Percentiles rank a stretch among this genome's conserved stretches.
Conservation (phyloP, 2,888 invertebrate species). For the Agrochola lychnidis region DNA sequence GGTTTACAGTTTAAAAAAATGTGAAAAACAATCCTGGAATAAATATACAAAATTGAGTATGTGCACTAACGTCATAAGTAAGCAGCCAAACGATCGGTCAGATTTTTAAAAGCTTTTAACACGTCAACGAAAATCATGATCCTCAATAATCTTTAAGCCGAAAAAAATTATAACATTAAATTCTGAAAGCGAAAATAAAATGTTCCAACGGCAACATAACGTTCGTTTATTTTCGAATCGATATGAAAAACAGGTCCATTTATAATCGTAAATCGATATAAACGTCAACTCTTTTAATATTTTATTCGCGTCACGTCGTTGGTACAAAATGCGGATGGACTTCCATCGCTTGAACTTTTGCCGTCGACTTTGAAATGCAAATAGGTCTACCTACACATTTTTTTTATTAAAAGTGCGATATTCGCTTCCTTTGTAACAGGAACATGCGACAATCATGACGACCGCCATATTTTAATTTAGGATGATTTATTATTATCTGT, state of each 20-base stretch:
- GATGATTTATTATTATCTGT: not conserved
- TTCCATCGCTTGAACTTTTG: not conserved
- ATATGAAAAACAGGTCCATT: conserved; percentile 31
- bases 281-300: conserved; percentile 23
- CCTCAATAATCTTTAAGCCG: not conserved
- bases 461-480: not conserved
- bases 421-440: not conserved
- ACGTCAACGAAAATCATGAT: not conserved
- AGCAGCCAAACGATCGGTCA: not conserved
- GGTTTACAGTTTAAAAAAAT: not conserved
- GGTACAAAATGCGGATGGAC: conserved; percentile 8
- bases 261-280: conserved; percentile 35
- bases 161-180: not conserved
- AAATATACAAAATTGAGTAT: not conserved
- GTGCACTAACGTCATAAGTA: not conserved
- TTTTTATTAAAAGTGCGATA: not conserved
- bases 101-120: not conserved
- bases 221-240: conserved; percentile 11
- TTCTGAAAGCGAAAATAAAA: conserved; percentile 5
- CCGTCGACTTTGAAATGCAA: conserved; percentile 14
- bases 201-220: not conserved
- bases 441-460: not conserved
- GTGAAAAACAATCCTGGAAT: not conserved
- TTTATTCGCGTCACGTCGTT: conserved; percentile 39
- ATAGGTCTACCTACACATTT: not conserved